Percentiles rank a stretch among this genome's conserved stretches.
Evolutionary conservation across 2,797 vertebrate genomes (phyloP).

Genomic region (Monodelphis domestica): DNA sequence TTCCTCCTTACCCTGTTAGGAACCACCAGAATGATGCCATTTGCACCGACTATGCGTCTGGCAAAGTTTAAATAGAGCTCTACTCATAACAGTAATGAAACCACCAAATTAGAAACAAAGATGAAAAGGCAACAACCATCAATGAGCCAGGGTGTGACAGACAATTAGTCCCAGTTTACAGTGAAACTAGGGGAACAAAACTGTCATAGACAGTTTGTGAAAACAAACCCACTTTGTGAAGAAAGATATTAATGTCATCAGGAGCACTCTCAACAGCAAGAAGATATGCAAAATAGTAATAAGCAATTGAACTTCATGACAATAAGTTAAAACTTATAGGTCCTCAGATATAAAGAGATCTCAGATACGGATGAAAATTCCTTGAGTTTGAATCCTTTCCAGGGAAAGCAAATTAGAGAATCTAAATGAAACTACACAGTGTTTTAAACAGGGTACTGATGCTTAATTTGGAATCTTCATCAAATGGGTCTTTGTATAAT

Average conservation of each 20-base stretch:
- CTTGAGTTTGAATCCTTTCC: neutral
- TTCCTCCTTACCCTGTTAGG: too few species aligned
- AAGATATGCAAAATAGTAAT: neutral
- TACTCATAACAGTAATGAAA: constrained; percentile 27
- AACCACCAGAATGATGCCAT: too few species aligned
- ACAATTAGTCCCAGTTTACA: neutral
- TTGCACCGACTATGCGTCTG: too few species aligned
- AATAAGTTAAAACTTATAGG: neutral
- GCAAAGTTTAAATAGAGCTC: neutral
- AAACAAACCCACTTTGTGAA: neutral
- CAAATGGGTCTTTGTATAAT: neutral
- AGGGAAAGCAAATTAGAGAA: neutral
- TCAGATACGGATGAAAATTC: neutral
- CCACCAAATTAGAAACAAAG: constrained; percentile 18
- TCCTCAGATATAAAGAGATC: neutral
- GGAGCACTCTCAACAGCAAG: neutral
- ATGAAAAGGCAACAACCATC: neutral
- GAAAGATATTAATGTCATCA: constrained; percentile 10
- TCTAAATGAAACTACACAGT: neutral
- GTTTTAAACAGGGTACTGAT: neutral
- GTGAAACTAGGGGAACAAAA: neutral
- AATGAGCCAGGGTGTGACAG: neutral
- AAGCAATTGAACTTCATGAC: neutral
- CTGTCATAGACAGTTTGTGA: neutral
- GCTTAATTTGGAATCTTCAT: neutral